Evolutionary conservation across 2,888 invertebrate species (phyloP).

Genomic region (Penaeus monodon): DNA sequence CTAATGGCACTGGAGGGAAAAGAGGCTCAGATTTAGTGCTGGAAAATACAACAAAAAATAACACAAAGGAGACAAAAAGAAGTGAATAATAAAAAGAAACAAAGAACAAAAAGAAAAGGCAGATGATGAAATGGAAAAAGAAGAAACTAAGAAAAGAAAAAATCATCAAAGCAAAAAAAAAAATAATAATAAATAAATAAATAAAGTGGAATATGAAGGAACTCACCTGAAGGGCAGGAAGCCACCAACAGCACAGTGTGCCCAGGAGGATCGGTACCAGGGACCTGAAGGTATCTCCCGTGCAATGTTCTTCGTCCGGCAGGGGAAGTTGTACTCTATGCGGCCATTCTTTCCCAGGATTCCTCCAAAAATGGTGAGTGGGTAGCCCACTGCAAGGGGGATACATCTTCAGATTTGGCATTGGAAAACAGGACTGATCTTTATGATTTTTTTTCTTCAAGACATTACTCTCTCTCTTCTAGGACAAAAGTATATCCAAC

Average conservation of each 20-base stretch:
- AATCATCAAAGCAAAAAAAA: no score
- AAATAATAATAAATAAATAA: no score
- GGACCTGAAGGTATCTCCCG: conserved; percentile 72
- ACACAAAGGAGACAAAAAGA: no score
- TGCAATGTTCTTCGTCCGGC: conserved; percentile 72
- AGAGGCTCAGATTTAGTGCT: neutral
- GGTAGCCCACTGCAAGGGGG: conserved; percentile 71
- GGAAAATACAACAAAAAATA: neutral
- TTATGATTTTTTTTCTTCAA: neutral
- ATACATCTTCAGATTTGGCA: neutral
- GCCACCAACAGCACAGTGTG: conserved; percentile 72
- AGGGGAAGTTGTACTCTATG: conserved; percentile 71
- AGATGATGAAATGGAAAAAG: no score
- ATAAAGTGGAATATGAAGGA: neutral
- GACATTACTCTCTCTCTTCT: no score
- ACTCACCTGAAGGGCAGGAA: conserved; percentile 73
- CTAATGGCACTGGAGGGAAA: conserved; percentile 71
- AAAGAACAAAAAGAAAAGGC: no score
- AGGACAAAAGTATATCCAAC: no score
- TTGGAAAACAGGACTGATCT: neutral
- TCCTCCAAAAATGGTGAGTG: conserved; percentile 72
- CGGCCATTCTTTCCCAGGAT: conserved; percentile 72
- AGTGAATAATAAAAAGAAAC: no score
- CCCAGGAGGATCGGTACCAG: conserved; percentile 71
- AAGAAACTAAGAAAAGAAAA: no score